A percentile compares a stretch with the other conserved stretches of the same genome.
phyloP scores from a whole-genome alignment of 2,113 vertebrate genomes.

The Origma solitaria region DNA sequence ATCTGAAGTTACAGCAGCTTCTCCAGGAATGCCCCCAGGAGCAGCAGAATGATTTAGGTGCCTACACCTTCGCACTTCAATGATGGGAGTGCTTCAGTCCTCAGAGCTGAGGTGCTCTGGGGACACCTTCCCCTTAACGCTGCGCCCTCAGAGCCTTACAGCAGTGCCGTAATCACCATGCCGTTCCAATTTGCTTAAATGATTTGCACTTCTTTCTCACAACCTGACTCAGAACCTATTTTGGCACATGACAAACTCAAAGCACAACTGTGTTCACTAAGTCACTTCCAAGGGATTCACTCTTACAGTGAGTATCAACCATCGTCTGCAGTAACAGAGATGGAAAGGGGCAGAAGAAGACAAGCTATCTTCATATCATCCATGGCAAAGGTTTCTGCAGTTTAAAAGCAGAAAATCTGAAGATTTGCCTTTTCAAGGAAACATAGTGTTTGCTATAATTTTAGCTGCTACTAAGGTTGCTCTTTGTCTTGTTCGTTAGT shows the following conservation, averaged over 20 bases:
- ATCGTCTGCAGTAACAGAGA: not conserved
- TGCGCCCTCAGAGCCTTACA: not conserved
- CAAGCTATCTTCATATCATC: not conserved
- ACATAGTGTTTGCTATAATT: not conserved
- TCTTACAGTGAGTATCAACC: rapidly evolving
- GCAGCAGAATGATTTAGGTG: not conserved
- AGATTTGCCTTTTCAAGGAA: not conserved
- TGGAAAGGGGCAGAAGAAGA: not conserved
- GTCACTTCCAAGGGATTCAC: not conserved
- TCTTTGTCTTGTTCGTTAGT: conserved; percentile 19
- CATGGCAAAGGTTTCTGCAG: not conserved
- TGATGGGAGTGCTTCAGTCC: not conserved
- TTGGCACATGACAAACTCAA: not conserved
- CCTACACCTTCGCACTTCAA: not conserved
- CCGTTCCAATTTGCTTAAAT: not conserved
- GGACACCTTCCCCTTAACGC: not conserved
- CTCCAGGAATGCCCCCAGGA: not conserved
- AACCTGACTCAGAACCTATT: not conserved
- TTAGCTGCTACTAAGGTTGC: not conserved
- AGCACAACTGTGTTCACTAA: not conserved
- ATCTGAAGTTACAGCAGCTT: not conserved
- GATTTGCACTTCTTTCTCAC: not conserved
- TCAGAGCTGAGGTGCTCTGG: not conserved
- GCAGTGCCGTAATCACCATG: no score
- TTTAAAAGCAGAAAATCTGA: not conserved